Base-by-base conservation (phyloP, 2,888 invertebrate genomes). In the Eremobia ochroleuca region DNA sequence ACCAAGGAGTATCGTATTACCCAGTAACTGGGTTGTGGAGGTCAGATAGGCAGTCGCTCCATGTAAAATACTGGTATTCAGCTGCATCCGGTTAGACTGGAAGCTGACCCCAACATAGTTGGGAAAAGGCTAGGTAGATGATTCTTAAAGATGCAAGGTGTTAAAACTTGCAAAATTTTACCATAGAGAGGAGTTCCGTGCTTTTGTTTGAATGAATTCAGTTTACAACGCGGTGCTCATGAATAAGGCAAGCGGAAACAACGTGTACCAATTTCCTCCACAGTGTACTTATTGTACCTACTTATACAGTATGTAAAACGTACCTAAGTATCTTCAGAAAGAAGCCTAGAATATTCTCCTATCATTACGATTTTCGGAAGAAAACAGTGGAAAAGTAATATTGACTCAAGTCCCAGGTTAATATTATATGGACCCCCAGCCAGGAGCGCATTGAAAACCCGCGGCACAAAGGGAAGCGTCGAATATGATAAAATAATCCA, bases 401-500 rank as follows among this genome's bases (percentile, higher is more conserved):
- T 52, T 25, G 55, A 40, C 2, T 61, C 52, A 37, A 28, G 25
- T 34, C 43, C 13, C 28, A 70, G 31, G 43, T 55, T 64, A 61
- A 85, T 62, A 64, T 37, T 34, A 55, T 67, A 59, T 13, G 73
- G 31, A 49, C 21, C 64, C 18, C 25, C 49, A 37, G 13, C 15
- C 58, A 70, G 58, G 46, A 67, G 31, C 52, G 49, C 64, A 58
- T 68, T 85, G 59, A 65, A 40, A 34, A 43, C 55, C 55, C 28
- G 25, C 37, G 58, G 62, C 43, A 86, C 73, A 88, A 82, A 77
- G 72, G 67, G 71, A 79, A 82, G 43, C 76, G 78, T 79, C 83
- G 73, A 76, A 83, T 81, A 77, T 77, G 71, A 85, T 75, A 71
- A 76, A 81, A 79, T 79, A 80, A 83, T 80, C 73, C 69, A 68